Percentiles rank a stretch among this genome's conserved stretches.
These are phyloP conservation scores for Tiliacea aurago DNA, from an alignment of 2,888 invertebrate species.

Conservation along the genomic window DNA sequence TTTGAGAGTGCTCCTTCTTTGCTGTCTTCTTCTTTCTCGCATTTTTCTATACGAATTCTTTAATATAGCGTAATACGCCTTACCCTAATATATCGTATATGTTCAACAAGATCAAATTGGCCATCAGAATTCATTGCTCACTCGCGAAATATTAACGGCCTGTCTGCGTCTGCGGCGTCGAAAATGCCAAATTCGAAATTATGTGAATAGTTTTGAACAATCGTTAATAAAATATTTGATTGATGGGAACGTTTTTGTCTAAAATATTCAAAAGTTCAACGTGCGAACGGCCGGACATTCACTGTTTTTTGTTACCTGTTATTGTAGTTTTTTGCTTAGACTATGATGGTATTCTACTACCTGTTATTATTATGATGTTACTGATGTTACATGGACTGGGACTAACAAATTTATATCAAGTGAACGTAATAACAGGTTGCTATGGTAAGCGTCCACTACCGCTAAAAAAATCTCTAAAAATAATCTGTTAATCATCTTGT, in stretches of 20 bases:
- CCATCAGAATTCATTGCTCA: conserved; percentile 7
- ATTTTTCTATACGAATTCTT: not conserved
- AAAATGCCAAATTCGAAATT: conserved; percentile 27
- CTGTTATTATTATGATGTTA: conserved; percentile 39
- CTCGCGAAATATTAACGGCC: not conserved
- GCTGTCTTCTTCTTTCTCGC: not conserved
- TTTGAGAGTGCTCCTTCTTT: not conserved
- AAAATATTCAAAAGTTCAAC: conserved; percentile 53
- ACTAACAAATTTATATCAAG: conserved; percentile 1
- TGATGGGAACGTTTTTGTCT: conserved; percentile 52
- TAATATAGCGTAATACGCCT: not conserved
- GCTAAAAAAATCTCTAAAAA: not conserved
- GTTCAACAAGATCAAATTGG: not conserved
- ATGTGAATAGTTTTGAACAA: conserved; percentile 35
- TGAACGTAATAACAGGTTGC: conserved; percentile 17
- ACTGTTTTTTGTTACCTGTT: conserved; percentile 48
- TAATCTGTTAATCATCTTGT: not conserved
- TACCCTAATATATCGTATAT: not conserved
- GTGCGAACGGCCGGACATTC: conserved; percentile 58
- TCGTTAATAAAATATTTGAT: conserved; percentile 42
- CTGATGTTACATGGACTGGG: conserved; percentile 13
- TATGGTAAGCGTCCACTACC: not conserved
- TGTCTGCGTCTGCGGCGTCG: not conserved
- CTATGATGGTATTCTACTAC: conserved; percentile 20
- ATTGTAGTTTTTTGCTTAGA: conserved; percentile 44